A percentile compares a stretch with the other conserved stretches of the same genome.
Conservation (phyloP, 1,140 invertebrate genomes). For the Musca vetustissima region DNA sequence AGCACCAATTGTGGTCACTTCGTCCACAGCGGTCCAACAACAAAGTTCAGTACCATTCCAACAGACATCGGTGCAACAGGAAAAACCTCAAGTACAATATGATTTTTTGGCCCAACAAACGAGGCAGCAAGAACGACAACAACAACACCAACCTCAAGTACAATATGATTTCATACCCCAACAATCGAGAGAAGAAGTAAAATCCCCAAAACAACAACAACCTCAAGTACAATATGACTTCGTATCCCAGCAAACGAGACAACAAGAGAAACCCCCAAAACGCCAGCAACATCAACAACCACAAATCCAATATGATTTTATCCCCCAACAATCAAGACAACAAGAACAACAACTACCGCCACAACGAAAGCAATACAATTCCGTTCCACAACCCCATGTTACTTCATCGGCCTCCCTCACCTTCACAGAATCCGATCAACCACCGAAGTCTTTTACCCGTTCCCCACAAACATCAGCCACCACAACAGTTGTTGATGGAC, state of each 20-base stretch:
- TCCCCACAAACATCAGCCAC: conserved; percentile 27
- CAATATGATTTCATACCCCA: not conserved
- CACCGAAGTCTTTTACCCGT: not conserved
- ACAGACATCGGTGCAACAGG: not conserved
- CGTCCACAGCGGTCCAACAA: conserved; percentile 13
- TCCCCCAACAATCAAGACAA: not conserved
- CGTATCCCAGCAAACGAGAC: not conserved
- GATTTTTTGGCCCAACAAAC: not conserved
- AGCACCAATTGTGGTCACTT: conserved; percentile 5
- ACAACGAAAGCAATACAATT: not conserved
- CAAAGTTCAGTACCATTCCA: not conserved
- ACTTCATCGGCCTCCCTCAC: not conserved
- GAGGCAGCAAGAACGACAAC: not conserved
- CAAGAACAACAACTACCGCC: not conserved
- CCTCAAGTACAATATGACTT: not conserved
- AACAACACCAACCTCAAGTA: not conserved
- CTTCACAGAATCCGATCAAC: not conserved
- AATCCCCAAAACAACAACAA: not conserved
- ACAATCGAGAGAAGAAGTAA: not conserved
- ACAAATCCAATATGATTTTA: not conserved
- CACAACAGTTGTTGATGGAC: conserved; percentile 45
- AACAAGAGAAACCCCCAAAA: not conserved
- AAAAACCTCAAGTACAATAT: not conserved
- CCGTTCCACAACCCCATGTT: not conserved
- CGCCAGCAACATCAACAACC: not conserved